phyloP scores from a whole-genome alignment of 2,888 invertebrate genomes.

The Gymnocheta viridis region DNA sequence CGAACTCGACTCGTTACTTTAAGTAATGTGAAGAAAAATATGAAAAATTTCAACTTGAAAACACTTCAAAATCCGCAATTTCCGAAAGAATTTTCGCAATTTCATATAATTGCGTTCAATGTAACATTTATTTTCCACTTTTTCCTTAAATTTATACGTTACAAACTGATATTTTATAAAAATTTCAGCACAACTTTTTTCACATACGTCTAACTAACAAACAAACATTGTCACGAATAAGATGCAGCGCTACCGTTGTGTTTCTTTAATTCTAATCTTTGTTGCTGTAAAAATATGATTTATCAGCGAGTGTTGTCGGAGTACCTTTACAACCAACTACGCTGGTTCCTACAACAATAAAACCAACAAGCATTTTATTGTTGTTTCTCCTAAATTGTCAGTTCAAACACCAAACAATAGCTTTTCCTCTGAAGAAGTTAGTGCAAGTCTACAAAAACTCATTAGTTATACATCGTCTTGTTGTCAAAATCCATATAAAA shows the following conservation, averaged over 20 bases:
- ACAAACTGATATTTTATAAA: conserved; percentile 51
- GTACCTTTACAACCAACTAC: not conserved
- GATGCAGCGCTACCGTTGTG: conserved; percentile 1
- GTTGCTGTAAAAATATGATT: conserved; percentile 2
- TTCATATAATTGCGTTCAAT: not conserved
- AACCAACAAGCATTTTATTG: no score
- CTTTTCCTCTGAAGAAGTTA: no score
- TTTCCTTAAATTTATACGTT: conserved; percentile 22
- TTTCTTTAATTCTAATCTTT: not conserved
- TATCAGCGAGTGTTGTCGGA: not conserved
- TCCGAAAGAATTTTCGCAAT: conserved; percentile 4
- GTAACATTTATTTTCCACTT: conserved; percentile 32
- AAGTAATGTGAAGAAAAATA: conserved; percentile 64
- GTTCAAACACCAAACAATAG: no score
- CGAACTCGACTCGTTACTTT: conserved; percentile 59
- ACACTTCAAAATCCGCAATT: conserved; percentile 24
- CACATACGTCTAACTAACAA: conserved; percentile 60
- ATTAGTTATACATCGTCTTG: no score
- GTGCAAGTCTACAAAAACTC: no score
- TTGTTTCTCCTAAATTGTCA: no score
- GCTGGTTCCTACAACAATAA: no score
- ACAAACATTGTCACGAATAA: conserved; percentile 52
- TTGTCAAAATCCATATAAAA: no score
- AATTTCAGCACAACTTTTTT: conserved; percentile 50
- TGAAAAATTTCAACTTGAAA: conserved; percentile 22